Evolutionary conservation across 2,113 vertebrate species (phyloP).

Genomic region (Colinus virginianus): DNA sequence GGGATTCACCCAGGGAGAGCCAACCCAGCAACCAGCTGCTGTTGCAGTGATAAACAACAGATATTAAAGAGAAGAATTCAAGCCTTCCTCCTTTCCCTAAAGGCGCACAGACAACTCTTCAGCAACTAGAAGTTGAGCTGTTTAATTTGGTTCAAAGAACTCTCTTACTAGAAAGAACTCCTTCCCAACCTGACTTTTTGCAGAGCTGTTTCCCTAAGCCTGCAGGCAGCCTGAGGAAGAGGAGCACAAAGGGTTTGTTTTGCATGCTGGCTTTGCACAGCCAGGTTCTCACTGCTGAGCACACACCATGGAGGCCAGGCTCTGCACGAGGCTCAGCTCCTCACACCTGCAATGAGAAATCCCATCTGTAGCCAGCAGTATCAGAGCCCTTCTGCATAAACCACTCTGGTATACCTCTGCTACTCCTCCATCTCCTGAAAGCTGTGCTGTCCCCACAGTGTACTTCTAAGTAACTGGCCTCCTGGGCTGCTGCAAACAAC

Average conservation of each 20-base stretch:
- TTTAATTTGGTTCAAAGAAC: background rate
- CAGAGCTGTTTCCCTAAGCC: background rate
- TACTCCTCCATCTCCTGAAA: background rate
- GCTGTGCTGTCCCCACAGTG: background rate
- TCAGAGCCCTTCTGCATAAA: background rate
- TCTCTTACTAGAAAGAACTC: background rate
- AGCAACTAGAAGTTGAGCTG: background rate
- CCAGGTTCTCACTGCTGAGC: background rate
- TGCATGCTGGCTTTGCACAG: background rate
- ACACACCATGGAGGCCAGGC: background rate
- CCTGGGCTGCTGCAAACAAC: background rate
- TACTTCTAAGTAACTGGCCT: background rate
- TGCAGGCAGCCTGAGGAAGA: background rate
- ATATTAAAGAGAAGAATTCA: background rate
- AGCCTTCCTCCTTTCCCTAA: background rate
- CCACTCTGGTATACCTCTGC: background rate
- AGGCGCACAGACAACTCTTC: background rate
- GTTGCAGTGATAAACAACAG: background rate
- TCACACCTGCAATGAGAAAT: background rate
- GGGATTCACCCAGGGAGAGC: slow-evolving; percentile 37
- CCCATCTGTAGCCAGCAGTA: background rate
- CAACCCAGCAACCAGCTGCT: slow-evolving; percentile 42
- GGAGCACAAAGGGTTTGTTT: background rate
- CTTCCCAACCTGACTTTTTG: background rate
- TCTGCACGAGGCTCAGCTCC: background rate